Conservation (phyloP, 2,797 vertebrate genomes). For the Scomberomorus guttatus region DNA sequence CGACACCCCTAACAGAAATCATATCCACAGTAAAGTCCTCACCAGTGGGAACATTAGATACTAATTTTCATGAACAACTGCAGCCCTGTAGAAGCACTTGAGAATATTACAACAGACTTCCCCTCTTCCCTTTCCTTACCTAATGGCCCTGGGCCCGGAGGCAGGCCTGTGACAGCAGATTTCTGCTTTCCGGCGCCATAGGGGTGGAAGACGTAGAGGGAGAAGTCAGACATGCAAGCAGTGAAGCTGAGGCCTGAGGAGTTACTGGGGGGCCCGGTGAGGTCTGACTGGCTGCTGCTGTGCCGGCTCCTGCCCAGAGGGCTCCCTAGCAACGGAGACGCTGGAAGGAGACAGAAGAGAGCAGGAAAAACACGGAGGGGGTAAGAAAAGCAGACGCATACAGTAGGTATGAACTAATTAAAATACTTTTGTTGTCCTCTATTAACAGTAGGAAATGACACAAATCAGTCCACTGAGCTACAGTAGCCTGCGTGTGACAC, state of each 20-base stretch:
- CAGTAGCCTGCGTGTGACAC: neutral
- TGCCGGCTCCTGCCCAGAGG: constrained; percentile 95
- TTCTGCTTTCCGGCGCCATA: constrained; percentile 99
- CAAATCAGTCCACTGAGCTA: neutral
- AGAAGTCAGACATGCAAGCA: constrained; percentile 99
- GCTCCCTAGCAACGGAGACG: constrained; percentile 90
- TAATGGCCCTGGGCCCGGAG: constrained; percentile 84
- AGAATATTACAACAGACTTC: neutral
- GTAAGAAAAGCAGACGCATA: neutral
- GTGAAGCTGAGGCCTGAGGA: constrained; percentile 98
- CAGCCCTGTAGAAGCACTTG: neutral
- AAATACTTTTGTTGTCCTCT: neutral
- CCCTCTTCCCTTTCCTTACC: constrained; percentile 52
- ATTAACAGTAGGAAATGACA: neutral
- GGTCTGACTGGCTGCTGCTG: constrained; percentile 97
- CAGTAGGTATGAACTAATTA: neutral
- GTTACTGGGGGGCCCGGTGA: constrained; percentile 89
- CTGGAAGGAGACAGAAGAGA: constrained; percentile 49
- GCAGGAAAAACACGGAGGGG: neutral
- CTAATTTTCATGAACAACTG: too few species aligned
- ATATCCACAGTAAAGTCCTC: neutral
- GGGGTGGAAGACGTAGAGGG: constrained; percentile 97
- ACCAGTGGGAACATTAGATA: neutral
- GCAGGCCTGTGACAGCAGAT: constrained; percentile 92
- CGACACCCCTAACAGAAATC: too few species aligned